These are phyloP conservation scores for Gopherus evgoodei DNA, from an alignment of 2,113 vertebrate genomes.

Conservation along the genomic window DNA sequence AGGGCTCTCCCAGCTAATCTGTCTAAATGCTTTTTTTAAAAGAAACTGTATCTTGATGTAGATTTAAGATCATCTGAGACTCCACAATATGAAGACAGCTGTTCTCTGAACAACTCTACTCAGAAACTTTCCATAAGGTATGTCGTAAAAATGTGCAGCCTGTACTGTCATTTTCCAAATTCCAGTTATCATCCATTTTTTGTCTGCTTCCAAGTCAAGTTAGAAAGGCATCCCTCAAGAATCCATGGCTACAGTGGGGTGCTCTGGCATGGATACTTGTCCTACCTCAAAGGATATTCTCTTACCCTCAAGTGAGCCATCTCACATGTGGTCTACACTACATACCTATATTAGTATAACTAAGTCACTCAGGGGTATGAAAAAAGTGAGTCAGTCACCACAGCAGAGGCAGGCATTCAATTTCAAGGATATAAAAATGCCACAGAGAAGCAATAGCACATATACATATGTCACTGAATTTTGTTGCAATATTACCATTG, in stretches of 20 bases:
- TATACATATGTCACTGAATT: neutral
- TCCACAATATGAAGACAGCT: neutral
- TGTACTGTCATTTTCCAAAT: neutral
- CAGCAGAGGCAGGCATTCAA: neutral
- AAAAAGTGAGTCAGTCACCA: neutral
- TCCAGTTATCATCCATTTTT: neutral
- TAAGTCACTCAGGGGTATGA: neutral
- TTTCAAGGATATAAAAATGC: neutral
- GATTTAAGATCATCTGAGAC: neutral
- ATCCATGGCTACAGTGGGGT: neutral
- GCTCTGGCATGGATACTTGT: neutral
- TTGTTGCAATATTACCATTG: neutral
- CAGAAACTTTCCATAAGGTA: neutral
- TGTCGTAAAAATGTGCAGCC: neutral
- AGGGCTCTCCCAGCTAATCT: neutral
- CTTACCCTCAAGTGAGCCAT: neutral
- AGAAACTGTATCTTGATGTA: neutral
- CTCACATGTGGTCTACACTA: neutral
- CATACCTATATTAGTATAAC: neutral
- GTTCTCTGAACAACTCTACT: neutral
- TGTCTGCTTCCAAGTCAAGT: neutral
- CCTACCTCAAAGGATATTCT: neutral
- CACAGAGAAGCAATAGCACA: neutral
- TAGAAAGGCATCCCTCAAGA: neutral
- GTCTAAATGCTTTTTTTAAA: neutral